These are phyloP conservation scores for Agrochola circellaris DNA, from an alignment of 2,888 invertebrate genomes.

Conservation along the genomic window DNA sequence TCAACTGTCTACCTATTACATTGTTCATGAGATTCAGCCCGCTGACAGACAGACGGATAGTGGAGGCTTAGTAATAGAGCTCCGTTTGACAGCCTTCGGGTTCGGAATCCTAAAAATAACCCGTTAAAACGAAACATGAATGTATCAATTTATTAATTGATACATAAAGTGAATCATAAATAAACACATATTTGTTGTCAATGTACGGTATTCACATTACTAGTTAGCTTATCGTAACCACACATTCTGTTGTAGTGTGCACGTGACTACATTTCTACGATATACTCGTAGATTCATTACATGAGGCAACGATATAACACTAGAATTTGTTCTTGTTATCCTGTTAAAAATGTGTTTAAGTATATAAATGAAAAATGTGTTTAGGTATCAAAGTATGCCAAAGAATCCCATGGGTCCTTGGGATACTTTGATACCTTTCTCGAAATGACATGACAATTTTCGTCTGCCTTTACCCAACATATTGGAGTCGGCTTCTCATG, in stretches of 20 bases:
- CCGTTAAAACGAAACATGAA: conserved; percentile 3
- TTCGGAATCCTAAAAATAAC: neutral
- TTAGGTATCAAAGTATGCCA: no score
- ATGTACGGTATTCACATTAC: neutral
- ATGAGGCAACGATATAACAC: neutral
- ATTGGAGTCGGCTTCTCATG: no score
- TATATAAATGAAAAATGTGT: neutral
- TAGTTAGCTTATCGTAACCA: neutral
- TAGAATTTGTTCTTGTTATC: neutral
- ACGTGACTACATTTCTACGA: neutral
- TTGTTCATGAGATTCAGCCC: no score
- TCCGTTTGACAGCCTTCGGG: no score
- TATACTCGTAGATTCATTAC: neutral
- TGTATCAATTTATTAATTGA: conserved; percentile 19
- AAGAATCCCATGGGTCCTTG: no score
- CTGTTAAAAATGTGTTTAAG: neutral
- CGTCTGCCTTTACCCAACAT: no score
- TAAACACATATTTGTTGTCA: neutral
- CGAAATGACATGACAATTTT: no score
- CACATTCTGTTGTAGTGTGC: neutral
- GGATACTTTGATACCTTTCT: neutral
- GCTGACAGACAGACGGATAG: no score
- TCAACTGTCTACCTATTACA: no score
- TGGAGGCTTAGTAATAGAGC: no score
- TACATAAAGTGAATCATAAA: conserved; percentile 5